Percentiles rank a stretch among this genome's conserved stretches.
These are phyloP conservation scores for Heliornis fulica DNA, from an alignment of 2,113 vertebrate genomes.

Conservation along the genomic window DNA sequence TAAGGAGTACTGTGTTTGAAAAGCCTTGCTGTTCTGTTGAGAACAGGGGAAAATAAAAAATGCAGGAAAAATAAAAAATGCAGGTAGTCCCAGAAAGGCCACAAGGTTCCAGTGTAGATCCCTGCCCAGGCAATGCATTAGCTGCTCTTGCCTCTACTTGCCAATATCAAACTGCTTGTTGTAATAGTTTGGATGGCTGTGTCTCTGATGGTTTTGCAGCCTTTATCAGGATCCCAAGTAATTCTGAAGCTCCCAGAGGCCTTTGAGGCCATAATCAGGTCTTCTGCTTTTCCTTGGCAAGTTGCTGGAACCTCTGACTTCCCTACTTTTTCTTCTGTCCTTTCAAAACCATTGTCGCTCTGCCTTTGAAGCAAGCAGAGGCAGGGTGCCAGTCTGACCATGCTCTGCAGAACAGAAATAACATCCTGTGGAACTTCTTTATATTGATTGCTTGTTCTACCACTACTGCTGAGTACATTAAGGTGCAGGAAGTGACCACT, in stretches of 20 bases:
- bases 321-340: not conserved
- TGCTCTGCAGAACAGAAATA: slow-evolving; percentile 26
- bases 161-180: not conserved
- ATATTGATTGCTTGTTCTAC: slow-evolving; percentile 45
- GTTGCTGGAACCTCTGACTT: not conserved
- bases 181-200: not conserved
- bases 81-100: not conserved
- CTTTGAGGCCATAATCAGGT: accelerated
- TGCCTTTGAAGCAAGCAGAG: not conserved
- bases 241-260: not conserved
- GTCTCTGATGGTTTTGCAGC: not conserved
- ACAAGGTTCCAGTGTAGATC: not conserved
- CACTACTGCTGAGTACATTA: not conserved
- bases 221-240: not conserved
- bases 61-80: not conserved
- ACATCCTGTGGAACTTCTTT: not conserved
- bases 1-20: not conserved
- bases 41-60: not conserved
- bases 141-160: not conserved
- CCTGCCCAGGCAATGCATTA: not conserved
- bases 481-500: not conserved
- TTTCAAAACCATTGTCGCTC: not conserved
- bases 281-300: not conserved
- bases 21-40: not conserved
- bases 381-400: not conserved